Percentiles rank a stretch among this genome's conserved stretches.
phyloP scores from a whole-genome alignment of 1,140 invertebrate genomes.

The Rhyzopertha dominica region DNA sequence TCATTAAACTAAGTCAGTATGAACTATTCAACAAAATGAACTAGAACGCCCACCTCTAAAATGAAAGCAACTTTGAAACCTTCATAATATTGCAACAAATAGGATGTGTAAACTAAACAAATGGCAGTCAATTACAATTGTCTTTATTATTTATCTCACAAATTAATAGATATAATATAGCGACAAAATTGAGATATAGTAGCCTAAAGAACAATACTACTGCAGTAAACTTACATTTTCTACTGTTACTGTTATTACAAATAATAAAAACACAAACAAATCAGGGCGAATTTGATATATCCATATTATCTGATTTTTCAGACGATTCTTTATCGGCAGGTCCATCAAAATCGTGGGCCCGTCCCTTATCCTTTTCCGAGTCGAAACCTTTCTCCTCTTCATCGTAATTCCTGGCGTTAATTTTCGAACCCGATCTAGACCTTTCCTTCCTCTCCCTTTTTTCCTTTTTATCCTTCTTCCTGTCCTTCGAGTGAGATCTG shows the following conservation, averaged over 20 bases:
- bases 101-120: no score
- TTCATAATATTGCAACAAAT: no score
- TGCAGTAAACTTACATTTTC: constrained; percentile 7
- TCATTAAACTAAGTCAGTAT: no score
- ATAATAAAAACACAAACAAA: constrained; percentile 21
- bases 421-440: constrained; percentile 38
- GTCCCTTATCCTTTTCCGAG: constrained; percentile 34
- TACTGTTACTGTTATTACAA: neutral
- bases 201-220: constrained; percentile 5
- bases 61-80: no score
- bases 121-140: no score
- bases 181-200: constrained; percentile 7
- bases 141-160: no score
- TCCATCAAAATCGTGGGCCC: constrained; percentile 23
- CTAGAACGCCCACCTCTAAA: no score
- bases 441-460: constrained; percentile 27
- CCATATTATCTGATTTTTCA: constrained; percentile 56
- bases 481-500: constrained; percentile 25
- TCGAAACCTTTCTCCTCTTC: constrained; percentile 51
- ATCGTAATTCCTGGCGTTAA: constrained; percentile 51
- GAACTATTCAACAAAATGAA: no score
- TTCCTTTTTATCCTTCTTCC: constrained; percentile 35
- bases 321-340: constrained; percentile 44
- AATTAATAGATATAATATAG: constrained; percentile 11
- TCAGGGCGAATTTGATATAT: constrained; percentile 51